Evolutionary conservation across 2,888 invertebrate species (phyloP).

Genomic region (Omphaloscelis lunosa): DNA sequence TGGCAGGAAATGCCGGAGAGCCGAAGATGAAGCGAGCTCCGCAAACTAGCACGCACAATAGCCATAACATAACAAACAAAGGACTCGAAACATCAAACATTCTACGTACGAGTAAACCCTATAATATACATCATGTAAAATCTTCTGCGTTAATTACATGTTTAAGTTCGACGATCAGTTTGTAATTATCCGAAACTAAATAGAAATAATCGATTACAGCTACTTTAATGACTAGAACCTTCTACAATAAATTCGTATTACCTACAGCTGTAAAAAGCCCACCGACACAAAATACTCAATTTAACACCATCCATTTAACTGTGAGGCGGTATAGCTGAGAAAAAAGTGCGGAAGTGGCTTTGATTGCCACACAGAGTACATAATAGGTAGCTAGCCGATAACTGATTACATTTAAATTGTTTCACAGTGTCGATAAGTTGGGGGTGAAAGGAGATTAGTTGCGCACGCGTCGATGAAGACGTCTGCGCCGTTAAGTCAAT

Average conservation of each 20-base stretch:
- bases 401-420: slow-evolving; percentile 74
- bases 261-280: slow-evolving; percentile 63
- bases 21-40: slow-evolving; percentile 77
- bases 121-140: slow-evolving; percentile 59
- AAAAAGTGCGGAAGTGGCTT: slow-evolving; percentile 79
- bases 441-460: slow-evolving; percentile 81
- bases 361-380: slow-evolving; percentile 79
- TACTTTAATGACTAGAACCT: slow-evolving; percentile 50
- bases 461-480: slow-evolving; percentile 86
- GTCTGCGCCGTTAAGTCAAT: slow-evolving; percentile 72
- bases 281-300: slow-evolving; percentile 81
- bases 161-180: slow-evolving; percentile 53
- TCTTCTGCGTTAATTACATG: slow-evolving; percentile 49
- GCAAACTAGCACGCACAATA: slow-evolving; percentile 82
- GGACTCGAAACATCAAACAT: slow-evolving; percentile 69
- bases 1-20: slow-evolving; percentile 86
- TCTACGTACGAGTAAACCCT: slow-evolving; percentile 65
- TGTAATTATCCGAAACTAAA: slow-evolving; percentile 59
- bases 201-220: slow-evolving; percentile 56
- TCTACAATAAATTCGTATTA: slow-evolving; percentile 66
- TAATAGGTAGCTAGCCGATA: slow-evolving; percentile 72
- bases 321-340: slow-evolving; percentile 66
- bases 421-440: slow-evolving; percentile 73
- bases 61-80: slow-evolving; percentile 78
- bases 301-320: slow-evolving; percentile 83